A percentile compares a stretch with the other conserved stretches of the same genome.
Conservation (phyloP, 2,113 vertebrate species). For the Mugil cephalus region DNA sequence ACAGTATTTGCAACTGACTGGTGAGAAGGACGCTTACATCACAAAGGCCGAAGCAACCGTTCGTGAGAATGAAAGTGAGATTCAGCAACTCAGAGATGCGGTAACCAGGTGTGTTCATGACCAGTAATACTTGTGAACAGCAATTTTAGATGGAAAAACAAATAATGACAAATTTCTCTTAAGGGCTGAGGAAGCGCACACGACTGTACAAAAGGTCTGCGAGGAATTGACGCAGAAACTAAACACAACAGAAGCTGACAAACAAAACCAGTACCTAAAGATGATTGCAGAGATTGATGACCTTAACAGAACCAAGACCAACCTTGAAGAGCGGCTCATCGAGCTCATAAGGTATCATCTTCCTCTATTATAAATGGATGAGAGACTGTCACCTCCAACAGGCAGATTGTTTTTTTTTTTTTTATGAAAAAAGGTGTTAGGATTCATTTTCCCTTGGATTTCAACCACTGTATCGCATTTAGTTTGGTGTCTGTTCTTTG, state of each 20-base stretch:
- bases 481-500: constrained; percentile 15
- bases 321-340: constrained; percentile 94
- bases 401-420: not conserved
- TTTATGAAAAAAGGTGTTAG: not conserved
- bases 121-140: not conserved
- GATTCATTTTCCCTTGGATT: constrained; percentile 9
- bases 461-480: not conserved
- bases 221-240: constrained; percentile 85
- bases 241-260: constrained; percentile 77
- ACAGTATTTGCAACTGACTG: constrained; percentile 77
- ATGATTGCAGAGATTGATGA: constrained; percentile 92
- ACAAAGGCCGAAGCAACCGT: constrained; percentile 81
- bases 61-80: constrained; percentile 83
- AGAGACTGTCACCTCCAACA: not conserved
- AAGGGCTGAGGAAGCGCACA: constrained; percentile 86
- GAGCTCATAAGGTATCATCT: constrained; percentile 91
- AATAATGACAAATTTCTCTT: not conserved
- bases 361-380: not conserved
- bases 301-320: constrained; percentile 89
- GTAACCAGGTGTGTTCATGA: constrained; percentile 82
- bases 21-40: constrained; percentile 83
- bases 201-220: constrained; percentile 72
- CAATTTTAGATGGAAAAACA: not conserved
- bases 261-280: constrained; percentile 83
- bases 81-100: constrained; percentile 78